phyloP scores from a whole-genome alignment of 92 coral and sea anemone genomes.

The Zoanthus sansibaricus region DNA sequence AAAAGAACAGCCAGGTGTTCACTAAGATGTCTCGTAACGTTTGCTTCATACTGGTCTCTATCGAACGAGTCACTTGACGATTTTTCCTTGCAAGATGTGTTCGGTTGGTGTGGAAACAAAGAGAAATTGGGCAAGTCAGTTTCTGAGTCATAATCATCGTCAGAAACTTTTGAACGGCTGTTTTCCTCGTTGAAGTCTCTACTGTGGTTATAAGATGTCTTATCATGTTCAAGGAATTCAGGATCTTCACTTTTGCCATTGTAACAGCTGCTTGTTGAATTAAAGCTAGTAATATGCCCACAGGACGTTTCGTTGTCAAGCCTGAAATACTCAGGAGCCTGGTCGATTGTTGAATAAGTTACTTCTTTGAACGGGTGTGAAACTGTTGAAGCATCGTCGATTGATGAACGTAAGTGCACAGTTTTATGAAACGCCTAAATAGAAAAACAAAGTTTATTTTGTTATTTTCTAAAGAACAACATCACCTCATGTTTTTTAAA shows the following conservation, averaged over 20 bases:
- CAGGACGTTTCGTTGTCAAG: not conserved
- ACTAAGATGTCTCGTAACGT: conserved; percentile 26
- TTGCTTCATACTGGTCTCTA: conserved; percentile 22
- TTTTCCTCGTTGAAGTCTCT: not conserved
- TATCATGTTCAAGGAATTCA: not conserved
- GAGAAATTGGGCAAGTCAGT: conserved; percentile 34
- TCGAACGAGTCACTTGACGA: conserved; percentile 3
- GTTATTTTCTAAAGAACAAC: no score
- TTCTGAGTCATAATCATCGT: conserved; percentile 14
- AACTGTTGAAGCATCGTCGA: not conserved
- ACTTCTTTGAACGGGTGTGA: not conserved
- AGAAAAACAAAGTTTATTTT: not conserved
- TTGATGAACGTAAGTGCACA: conserved; percentile 45
- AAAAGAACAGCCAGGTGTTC: conserved; percentile 37
- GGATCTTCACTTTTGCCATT: not conserved
- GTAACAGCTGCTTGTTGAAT: conserved; percentile 1
- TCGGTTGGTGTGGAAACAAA: conserved; percentile 13
- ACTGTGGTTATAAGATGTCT: not conserved
- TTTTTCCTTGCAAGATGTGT: not conserved
- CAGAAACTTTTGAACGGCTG: not conserved
- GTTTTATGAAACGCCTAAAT: conserved; percentile 54
- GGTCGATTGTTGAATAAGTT: not conserved
- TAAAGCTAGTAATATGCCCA: not conserved
- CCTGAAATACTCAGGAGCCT: not conserved
- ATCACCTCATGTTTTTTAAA: no score